Base-by-base conservation (phyloP, 2,888 invertebrate species). In the Camponotus fellah region DNA sequence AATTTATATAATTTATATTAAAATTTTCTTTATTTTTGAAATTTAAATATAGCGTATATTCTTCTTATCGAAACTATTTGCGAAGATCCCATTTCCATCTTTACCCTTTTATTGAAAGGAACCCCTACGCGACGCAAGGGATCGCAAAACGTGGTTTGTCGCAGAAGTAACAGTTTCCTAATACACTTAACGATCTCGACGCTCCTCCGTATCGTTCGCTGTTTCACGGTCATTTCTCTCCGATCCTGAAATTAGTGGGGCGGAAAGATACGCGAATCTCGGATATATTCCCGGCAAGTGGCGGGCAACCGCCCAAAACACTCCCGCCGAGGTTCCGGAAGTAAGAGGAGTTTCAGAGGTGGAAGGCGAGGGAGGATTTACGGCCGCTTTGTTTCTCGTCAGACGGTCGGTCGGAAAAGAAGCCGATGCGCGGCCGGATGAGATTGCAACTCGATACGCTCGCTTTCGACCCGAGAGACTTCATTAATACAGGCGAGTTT, bases 371-470 rank as follows among this genome's bases (percentile, higher is more conserved):
- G 75, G 65, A 87, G 91, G 89, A 92, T 92, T 93, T 93, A 92
- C 93, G 93, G 89, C 90, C 92, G 91, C 92, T 93, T 93, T 92
- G 92, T 93, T 92, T 92, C 92, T 93, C 93, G 92, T 93, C 92
- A 91, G 91, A 89, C 88, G 88, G 86, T 82, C 82, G 82, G 85
- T 77, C 82, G 84, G 81, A 87, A 90, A 89, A 88, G 86, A 89
- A 83, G 76, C 46, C 72, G 71, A 71, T 71, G 46, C 58, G 34
- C 79, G 46, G 46, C 71, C 68, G 72, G 72, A 80, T 80, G 79
- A 80, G 79, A 80, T 80, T 72, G 79, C 79, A 80, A 80, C 72
- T 80, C 72, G 72, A 80, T 80, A 80, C 79, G 71, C 60, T 37
- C 37, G 79, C 72, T 62, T 72, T 80, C 72, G 72, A 46, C 79